These are phyloP conservation scores for Lucilia sericata DNA, from an alignment of 1,140 invertebrate species.

Conservation along the genomic window DNA sequence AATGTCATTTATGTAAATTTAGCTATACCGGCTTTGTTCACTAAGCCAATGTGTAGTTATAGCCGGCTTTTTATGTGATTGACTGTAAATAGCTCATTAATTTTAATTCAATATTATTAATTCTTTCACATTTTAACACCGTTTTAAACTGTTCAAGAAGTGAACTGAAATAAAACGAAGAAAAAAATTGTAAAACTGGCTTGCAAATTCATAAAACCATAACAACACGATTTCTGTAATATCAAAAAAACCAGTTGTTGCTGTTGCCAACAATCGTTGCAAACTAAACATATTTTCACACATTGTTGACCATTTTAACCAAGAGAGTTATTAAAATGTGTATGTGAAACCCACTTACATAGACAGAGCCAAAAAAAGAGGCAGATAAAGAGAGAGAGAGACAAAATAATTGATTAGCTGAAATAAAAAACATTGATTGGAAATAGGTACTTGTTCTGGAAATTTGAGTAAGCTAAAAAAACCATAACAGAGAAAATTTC, in stretches of 20 bases:
- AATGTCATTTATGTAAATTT: no score
- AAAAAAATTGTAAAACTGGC: conserved; percentile 1
- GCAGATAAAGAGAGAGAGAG: background rate
- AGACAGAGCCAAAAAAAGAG: background rate
- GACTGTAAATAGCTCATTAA: no score
- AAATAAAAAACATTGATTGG: background rate
- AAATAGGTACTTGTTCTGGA: conserved; percentile 2
- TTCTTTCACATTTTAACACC: background rate
- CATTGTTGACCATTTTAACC: conserved; percentile 21
- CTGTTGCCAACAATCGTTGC: conserved; percentile 7
- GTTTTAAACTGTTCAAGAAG: background rate
- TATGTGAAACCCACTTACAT: no score
- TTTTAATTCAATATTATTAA: background rate
- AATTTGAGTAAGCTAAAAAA: background rate
- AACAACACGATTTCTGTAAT: background rate
- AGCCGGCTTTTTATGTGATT: no score
- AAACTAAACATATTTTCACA: conserved; percentile 33
- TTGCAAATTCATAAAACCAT: background rate
- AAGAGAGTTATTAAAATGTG: background rate
- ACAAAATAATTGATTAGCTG: background rate
- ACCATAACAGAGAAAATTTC: background rate
- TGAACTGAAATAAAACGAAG: background rate
- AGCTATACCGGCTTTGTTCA: no score
- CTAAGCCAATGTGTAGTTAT: no score
- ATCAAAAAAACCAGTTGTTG: background rate